Evolutionary conservation across 2,113 vertebrate genomes (phyloP).

Genomic region (Labeo rohita): DNA sequence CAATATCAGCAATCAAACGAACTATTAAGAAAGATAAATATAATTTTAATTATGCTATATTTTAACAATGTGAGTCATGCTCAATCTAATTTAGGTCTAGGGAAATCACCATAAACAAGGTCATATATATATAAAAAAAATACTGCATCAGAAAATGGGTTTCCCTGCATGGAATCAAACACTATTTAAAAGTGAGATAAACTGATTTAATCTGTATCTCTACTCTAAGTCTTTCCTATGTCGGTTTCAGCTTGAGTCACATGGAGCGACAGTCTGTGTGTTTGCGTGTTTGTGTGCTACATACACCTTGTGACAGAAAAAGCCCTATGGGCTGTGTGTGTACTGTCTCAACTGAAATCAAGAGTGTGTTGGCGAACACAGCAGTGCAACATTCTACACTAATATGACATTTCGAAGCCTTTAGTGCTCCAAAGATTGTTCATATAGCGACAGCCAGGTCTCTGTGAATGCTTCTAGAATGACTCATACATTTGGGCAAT

Average conservation of each 20-base stretch:
- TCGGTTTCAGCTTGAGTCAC: slow-evolving; percentile 47
- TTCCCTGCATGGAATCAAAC: slow-evolving; percentile 14
- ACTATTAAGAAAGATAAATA: neutral
- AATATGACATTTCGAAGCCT: slow-evolving; percentile 13
- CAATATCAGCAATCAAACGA: neutral
- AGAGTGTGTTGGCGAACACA: slow-evolving; percentile 11
- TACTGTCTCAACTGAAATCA: slow-evolving; percentile 8
- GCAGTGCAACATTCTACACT: slow-evolving; percentile 31
- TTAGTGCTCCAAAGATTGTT: slow-evolving; percentile 28
- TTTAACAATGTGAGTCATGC: neutral
- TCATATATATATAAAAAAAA: neutral
- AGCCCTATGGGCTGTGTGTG: slow-evolving; percentile 10
- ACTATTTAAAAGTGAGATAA: slow-evolving; percentile 7
- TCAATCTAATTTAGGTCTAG: neutral
- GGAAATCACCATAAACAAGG: neutral
- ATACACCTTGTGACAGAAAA: slow-evolving; percentile 9
- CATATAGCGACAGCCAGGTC: slow-evolving; percentile 33
- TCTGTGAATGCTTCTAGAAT: slow-evolving; percentile 29
- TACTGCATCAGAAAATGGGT: neutral
- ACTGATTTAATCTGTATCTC: slow-evolving; percentile 37
- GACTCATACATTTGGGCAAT: slow-evolving; percentile 34
- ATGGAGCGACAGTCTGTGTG: slow-evolving; percentile 24
- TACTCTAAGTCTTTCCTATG: slow-evolving; percentile 45
- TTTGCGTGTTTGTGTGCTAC: neutral
- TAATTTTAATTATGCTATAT: neutral